These are phyloP conservation scores for Calephelis perditalis DNA, from an alignment of 2,888 invertebrate genomes.

Conservation along the genomic window DNA sequence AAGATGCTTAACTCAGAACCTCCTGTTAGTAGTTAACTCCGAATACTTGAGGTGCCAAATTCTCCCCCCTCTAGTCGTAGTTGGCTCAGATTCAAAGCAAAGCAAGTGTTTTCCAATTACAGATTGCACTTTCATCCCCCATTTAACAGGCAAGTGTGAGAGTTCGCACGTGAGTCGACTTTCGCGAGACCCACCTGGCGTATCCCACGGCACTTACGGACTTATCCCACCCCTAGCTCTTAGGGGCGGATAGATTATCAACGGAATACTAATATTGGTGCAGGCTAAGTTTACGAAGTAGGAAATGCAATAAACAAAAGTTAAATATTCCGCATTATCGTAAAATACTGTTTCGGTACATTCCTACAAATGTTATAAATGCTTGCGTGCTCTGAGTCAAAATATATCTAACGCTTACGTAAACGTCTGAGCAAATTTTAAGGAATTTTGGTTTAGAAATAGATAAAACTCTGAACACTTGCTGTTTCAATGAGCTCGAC, in stretches of 20 bases:
- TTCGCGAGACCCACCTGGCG: not conserved
- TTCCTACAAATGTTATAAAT: no score
- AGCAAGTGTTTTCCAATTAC: conserved; percentile 4
- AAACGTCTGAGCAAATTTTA: no score
- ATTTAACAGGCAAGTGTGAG: conserved; percentile 1
- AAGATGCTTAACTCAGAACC: no score
- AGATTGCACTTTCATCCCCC: conserved; percentile 7
- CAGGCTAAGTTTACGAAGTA: not conserved
- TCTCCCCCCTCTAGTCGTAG: not conserved
- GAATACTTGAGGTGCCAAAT: not conserved
- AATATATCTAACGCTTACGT: no score
- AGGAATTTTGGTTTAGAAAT: no score
- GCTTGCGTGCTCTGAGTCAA: no score
- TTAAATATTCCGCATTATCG: no score
- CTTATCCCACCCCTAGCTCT: not conserved
- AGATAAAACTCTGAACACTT: no score
- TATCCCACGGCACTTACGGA: conserved; percentile 6
- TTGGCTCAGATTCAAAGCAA: not conserved
- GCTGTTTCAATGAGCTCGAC: no score
- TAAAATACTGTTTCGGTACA: no score
- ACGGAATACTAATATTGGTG: not conserved
- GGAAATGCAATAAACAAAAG: no score
- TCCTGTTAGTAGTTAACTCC: no score
- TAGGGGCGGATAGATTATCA: not conserved
- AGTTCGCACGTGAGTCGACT: conserved; percentile 3